Evolutionary conservation across 2,888 invertebrate genomes (phyloP).

Genomic region (Platyscelio sp.): DNA sequence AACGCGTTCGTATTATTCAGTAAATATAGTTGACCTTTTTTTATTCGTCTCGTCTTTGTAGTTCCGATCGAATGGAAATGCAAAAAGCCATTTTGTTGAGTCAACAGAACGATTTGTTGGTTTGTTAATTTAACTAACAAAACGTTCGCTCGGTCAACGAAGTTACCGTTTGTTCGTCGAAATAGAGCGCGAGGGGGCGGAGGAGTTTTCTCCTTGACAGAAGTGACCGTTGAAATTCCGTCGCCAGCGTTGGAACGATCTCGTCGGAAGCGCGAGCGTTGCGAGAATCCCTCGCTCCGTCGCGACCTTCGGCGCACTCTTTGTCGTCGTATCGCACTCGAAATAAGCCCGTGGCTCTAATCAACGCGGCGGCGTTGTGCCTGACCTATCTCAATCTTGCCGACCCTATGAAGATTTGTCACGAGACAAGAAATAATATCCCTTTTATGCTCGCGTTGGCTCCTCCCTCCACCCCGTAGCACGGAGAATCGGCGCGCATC

Average conservation of each 20-base stretch:
- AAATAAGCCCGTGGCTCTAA: constrained; percentile 65
- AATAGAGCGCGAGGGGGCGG: background rate
- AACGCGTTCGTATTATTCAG: no score
- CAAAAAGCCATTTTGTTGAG: constrained; percentile 16
- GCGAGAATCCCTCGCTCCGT: constrained; percentile 30
- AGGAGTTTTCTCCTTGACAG: background rate
- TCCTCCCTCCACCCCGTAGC: background rate
- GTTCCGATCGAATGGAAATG: background rate
- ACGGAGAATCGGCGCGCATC: constrained; percentile 21
- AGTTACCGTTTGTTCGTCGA: background rate
- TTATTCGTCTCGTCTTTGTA: background rate
- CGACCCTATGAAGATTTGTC: constrained; percentile 67
- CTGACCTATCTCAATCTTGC: constrained; percentile 70
- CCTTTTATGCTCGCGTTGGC: constrained; percentile 32
- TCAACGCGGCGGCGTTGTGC: constrained; percentile 60
- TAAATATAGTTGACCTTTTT: no score
- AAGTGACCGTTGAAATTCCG: constrained; percentile 16
- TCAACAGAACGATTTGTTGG: constrained; percentile 23
- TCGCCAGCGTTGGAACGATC: constrained; percentile 35
- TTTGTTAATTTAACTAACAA: constrained; percentile 38
- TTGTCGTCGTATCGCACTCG: constrained; percentile 47
- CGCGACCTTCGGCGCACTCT: constrained; percentile 51
- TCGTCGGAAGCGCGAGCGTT: constrained; percentile 1
- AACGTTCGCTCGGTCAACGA: background rate
- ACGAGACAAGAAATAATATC: constrained; percentile 63